Evolutionary conservation across 2,113 vertebrate genomes (phyloP), one percentile per base, ranked within the genome.

Genomic region (Prionailurus viverrinus): DNA sequence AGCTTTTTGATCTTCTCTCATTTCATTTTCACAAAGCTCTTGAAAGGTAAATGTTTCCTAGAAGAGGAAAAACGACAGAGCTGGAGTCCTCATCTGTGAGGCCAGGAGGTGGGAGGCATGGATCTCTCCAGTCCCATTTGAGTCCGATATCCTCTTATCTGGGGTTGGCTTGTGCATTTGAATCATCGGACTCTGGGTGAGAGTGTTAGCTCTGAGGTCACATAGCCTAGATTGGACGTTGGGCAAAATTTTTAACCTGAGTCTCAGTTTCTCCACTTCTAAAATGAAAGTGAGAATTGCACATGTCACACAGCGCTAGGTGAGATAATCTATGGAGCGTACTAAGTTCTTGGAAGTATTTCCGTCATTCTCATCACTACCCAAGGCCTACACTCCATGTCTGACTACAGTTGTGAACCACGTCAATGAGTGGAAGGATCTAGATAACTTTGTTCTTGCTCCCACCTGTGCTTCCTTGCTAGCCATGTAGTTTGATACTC

Each of bases 11-110:
- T 4, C n/a, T 39, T n/a, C 48, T 94, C 76, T 85, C n/a, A 33
- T 94, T 94, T 90, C 65, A 23, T 93, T 90, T 93, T 96, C 90
- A 68, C 31, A 31, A 55, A 95, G 58, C 82, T 88, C 51, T 61
- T 69, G 18, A 65, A 16, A 33, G 68, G 27, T n/a, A 23, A 89
- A 13, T 51, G 36, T 73, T 96, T 91, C 78, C 41, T 86, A 61
- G 55, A 91, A 45, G 76, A 89, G 89, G 29, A 48, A 19, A 53
- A 93, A 3, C 8, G 15, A 31, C 25, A 41, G 63, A 87, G 51
- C 65, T 48, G 3, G n/a, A 33, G 15, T 45, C 29, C 41, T 69
- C 45, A 33, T 16, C 41, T 61, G 14, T 29, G 58, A 74, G 39
- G 13, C 14, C 12, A 53, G 63, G 25, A 68, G 51, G 58, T 69